These are phyloP conservation scores for Catharus bicknelli DNA, from an alignment of 2,113 vertebrate genomes.

Conservation along the genomic window DNA sequence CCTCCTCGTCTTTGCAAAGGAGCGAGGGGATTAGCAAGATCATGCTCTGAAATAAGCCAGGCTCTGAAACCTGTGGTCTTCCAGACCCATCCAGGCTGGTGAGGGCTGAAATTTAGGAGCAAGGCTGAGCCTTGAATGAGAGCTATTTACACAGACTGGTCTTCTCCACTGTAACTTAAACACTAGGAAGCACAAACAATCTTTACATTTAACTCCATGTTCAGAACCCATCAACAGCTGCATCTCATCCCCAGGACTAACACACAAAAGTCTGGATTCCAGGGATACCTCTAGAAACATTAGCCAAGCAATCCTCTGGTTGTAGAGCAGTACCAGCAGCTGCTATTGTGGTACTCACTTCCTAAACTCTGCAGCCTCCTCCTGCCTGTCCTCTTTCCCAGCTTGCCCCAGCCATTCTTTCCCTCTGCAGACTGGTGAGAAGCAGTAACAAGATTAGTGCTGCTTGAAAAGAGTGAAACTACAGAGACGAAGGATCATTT, in stretches of 20 bases:
- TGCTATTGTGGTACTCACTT: not conserved
- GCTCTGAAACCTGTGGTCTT: not conserved
- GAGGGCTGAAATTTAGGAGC: not conserved
- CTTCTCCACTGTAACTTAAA: not conserved
- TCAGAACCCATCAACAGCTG: not conserved
- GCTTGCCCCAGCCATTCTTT: not conserved
- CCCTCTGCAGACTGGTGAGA: not conserved
- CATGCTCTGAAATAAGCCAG: not conserved
- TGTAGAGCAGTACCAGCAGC: not conserved
- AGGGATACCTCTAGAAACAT: not conserved
- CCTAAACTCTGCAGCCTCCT: not conserved
- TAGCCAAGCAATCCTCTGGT: not conserved
- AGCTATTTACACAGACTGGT: not conserved
- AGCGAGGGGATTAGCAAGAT: not conserved
- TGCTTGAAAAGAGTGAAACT: not conserved
- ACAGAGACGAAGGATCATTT: not conserved
- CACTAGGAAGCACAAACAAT: not conserved
- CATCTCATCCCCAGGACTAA: not conserved
- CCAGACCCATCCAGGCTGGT: not conserved
- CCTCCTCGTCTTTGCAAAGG: not conserved
- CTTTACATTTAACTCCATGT: not conserved
- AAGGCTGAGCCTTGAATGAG: not conserved
- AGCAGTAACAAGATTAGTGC: not conserved
- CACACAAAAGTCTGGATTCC: accelerated
- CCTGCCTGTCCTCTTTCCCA: not conserved